phyloP scores from a whole-genome alignment of 2,113 vertebrate species.

The Calyptommatus sinebrachiatus region DNA sequence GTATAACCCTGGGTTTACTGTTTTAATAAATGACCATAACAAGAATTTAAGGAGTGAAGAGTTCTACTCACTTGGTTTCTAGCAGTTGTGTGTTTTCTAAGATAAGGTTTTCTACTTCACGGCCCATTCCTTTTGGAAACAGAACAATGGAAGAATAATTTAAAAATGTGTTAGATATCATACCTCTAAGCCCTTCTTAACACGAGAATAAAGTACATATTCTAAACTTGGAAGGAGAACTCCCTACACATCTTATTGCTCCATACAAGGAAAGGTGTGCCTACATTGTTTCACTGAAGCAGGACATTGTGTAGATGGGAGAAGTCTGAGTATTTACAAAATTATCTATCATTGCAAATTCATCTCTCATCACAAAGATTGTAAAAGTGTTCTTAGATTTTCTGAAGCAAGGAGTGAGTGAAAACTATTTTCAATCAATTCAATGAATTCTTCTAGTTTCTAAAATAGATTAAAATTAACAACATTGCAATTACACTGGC shows the following conservation, averaged over 20 bases:
- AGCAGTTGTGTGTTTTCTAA: slow-evolving; percentile 94
- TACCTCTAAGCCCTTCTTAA: no score
- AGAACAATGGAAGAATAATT: slow-evolving; percentile 48
- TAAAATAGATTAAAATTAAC: slow-evolving; percentile 15
- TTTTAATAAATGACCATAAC: no score
- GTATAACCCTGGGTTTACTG: background rate
- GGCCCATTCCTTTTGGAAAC: slow-evolving; percentile 90
- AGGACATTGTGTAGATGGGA: background rate
- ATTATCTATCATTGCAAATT: background rate
- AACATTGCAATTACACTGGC: background rate
- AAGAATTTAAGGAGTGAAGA: slow-evolving; percentile 6
- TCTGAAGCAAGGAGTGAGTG: background rate
- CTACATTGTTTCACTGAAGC: background rate
- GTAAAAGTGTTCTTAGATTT: background rate
- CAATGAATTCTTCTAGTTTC: background rate
- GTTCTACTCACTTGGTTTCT: slow-evolving; percentile 90
- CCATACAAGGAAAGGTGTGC: background rate
- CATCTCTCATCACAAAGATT: background rate
- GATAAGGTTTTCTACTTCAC: slow-evolving; percentile 98
- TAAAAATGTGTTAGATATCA: background rate
- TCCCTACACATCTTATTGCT: background rate
- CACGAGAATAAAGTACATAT: background rate
- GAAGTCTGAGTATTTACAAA: background rate
- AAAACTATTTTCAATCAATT: background rate
- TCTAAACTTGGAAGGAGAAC: background rate